Base-by-base conservation (phyloP, 2,113 vertebrate species). In the Chionomys nivalis region DNA sequence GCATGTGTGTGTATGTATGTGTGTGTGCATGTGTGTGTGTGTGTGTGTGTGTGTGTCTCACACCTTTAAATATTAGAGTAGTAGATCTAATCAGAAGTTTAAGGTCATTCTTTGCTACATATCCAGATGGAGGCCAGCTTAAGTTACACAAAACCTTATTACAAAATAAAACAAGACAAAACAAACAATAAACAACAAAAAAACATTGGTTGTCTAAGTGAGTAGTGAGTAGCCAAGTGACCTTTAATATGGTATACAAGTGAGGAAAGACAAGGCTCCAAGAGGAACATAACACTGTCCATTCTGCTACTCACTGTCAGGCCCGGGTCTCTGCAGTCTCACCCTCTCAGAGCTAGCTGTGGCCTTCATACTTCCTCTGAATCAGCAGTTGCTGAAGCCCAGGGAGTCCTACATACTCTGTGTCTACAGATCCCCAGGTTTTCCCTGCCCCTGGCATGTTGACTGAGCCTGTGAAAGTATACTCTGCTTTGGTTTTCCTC, bases 221-320 rank as follows among this genome's bases (percentile, higher is more conserved):
- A 94, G 55, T 63, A 52, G 61, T 89, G 87, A 39, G 65, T 87
- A 90, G 44, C 23, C 66, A 90, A 55, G 19, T 90, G 61, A 66
- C 47, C 66, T 83, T 93, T 77, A 81, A 2, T 89, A 96, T 49
- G 70, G 81, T 44, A 16, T 65, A 88, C 86, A 83, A 73, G 75
- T 82, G 78, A 95, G 94, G 97, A 88, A 39, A 49, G 92, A 12
- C 19, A 55, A 7, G 83, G 73, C 83, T n/a, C 72, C 44, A 85
- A 81, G 83, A 86, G 91, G 58, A 90, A 68, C 4, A 12, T 88
- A 79, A 9, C 31, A 68, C 78, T 95, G 66, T 52, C 3, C 23
- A 42, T 4, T 13, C 4, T 13, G 78, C 23, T 19, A 5, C 28
- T 93, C 75, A 83, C 6, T 79, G 23, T n/a, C 63, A 42, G 73